Evolutionary conservation across 1,140 invertebrate species (phyloP), one percentile per base, ranked within the genome.

Genomic region (Neodiprion virginianus): DNA sequence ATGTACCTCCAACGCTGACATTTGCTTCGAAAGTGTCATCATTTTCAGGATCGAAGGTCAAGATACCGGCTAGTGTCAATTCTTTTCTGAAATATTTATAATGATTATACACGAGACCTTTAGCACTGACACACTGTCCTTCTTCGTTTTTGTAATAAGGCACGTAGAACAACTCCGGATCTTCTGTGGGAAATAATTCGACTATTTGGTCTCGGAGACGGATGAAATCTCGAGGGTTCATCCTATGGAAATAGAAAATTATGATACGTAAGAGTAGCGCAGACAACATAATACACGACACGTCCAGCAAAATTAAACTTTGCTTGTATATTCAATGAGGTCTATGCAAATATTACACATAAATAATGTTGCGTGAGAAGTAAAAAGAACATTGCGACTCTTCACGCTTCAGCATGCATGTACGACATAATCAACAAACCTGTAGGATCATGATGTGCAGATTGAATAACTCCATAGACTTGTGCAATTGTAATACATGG

Each of bases 121-220:
- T 48, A 47, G 75, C 65, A 48, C 66, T 61, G 8, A 74, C 17
- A 71, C 8, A 28, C 67, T 76, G 28, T 50, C 67, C 71, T 7
- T 71, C 5, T 17, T 71, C 47, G 67, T 71, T 76, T 49, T n/a
- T 66, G 14, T 71, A 65, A 67, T 49, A 3, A 21, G 72, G 48
- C 21, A 67, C 72, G 69, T 73, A 76, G 8, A 69, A 71, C 48
- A 71, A 28, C 9, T 73, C 69, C 23, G 28, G 40, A 9, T 76
- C 69, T 40, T 76, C 69, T 65, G 69, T 73, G 2, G 72, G 75
- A 72, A 73, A 76, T 28, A 76, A 71, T 67, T 76, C 72, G 28
- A 72, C 21, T 14, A 76, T 74, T 71, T 76, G 23, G 1, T 71
- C 28, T 28, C 69, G 53, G 53, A 61, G 53, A 61, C 5, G 53